Percentiles rank a stretch among this genome's conserved stretches.
Conservation (phyloP, 2,797 vertebrate species). For the Saxicola maurus region DNA sequence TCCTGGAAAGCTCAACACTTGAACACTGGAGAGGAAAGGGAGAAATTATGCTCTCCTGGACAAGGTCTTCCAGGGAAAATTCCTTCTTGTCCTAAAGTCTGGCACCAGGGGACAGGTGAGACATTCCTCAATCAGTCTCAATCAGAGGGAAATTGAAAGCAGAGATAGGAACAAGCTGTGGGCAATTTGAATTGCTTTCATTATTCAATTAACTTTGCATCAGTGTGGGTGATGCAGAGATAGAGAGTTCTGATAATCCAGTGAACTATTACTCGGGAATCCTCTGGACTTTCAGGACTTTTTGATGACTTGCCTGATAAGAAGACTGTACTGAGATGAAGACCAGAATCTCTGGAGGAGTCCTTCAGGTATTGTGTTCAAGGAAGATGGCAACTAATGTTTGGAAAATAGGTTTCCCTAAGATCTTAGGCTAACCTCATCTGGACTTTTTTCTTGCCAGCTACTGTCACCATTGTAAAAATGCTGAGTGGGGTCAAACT, state of each 20-base stretch:
- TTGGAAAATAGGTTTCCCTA: neutral
- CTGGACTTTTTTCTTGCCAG: neutral
- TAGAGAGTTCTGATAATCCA: neutral
- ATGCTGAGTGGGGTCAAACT: neutral
- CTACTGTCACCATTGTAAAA: neutral
- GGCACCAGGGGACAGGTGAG: neutral
- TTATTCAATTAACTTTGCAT: conserved; percentile 12
- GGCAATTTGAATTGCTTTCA: neutral
- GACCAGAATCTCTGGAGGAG: neutral
- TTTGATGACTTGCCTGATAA: neutral
- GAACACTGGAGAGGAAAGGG: neutral
- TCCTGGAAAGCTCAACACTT: neutral
- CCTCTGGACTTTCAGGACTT: neutral
- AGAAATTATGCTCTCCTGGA: neutral
- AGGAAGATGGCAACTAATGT: neutral
- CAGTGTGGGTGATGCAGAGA: neutral
- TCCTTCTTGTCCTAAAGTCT: neutral
- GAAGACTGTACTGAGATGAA: neutral
- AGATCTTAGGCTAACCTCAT: neutral
- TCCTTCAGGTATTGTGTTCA: neutral
- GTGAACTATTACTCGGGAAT: neutral
- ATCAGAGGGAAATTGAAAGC: neutral
- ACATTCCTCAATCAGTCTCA: neutral
- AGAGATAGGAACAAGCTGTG: neutral
- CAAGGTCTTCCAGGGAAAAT: neutral